Evolutionary conservation across 2,113 vertebrate genomes (phyloP), one percentile per base, ranked within the genome.

Genomic region (Dipodomys merriami): DNA sequence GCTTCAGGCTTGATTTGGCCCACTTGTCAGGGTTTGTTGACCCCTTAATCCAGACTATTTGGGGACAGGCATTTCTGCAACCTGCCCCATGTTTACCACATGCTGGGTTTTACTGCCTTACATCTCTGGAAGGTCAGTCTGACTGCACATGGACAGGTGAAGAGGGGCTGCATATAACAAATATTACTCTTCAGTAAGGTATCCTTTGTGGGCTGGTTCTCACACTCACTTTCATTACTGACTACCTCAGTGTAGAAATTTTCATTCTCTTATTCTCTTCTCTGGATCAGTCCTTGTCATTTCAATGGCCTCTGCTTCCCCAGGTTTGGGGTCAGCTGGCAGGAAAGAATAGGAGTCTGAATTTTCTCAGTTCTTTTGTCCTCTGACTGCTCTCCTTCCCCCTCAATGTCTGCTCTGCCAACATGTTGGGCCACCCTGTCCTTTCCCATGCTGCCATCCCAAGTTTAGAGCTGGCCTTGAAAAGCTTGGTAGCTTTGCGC

Each of bases 341-440:
- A 86, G 53, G 35, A 78, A 94, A 92, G 82, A 91, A 90, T 73
- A 44, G 30, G 77, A 94, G 89, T 96, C 53, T 84, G 78, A 84
- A 46, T 80, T 94, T 91, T 76, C n/a, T 91, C 90, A 62, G 76
- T 86, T 92, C 11, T 68, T 94, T 88, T 86, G 46, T 91, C 68
- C 71, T 53, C 44, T 16, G 49, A 35, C 77, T 87, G 68, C 12
- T 86, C 29, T n/a, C 44, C 29, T 18, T 49, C 49, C 49, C 49
- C 49, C 49, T 39, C 7, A 49, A 12, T 12, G 9, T 12, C 49
- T 49, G 49, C 49, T 12, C 49, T 11, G 49, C 49, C 49, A 49
- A 49, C 49, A 12, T 8, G 44, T 27, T 67, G 11, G 20, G 13
- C n/a, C 60, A 79, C 72, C 73, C 73, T n/a, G 7, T 30, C 68